Evolutionary conservation across 2,797 vertebrate genomes (phyloP), one percentile per base, ranked within the genome.

Genomic region (Trematomus bernacchii): DNA sequence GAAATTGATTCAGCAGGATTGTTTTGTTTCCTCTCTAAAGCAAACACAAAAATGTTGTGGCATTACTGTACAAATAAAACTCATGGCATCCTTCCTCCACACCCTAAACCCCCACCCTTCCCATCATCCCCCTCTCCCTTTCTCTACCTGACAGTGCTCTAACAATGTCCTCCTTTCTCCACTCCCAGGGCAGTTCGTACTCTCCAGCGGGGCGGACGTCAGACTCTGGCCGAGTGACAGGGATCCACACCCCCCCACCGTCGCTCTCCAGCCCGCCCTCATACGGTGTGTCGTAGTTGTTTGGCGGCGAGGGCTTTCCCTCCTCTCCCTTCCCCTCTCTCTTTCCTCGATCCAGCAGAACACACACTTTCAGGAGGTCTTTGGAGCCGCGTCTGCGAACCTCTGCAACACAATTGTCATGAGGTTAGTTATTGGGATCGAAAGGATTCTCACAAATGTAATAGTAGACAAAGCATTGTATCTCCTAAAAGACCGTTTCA

Each of bases 181-280:
- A 99, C 85, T 98, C 97, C 97, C 98, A 98, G 21, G 98, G 98
- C 88, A 97, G 96, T 59, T 99, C 97, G 0, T 99, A 99, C 85
- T 99, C 97, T 0, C 95, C 95, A 0, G 95, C 95, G 0, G 98
- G 97, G 23, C 98, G 93, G 61, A 94, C 94, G 0, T 99, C 97
- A 0, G 96, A 95, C 90, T 97, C 95, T 0, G 97, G 97, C 47
- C 97, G 94, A 0, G 95, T 95, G 84, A 96, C 92, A 0, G 97
- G 97, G 14, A 93, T 92, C 91, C 93, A 92, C 87, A 93, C 94
- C 0, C 23, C 92, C 18, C 85, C 80, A 4, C 88, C 85, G 68
- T 78, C 87, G 0, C 90, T 93, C 1, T 96, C 95, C 7, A 91
- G 83, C 43, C 92, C 93, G 0, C 95, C 97, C 82, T 98, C 97